Evolutionary conservation across 2,797 vertebrate genomes (phyloP).

Genomic region (Acanthiza pusilla): DNA sequence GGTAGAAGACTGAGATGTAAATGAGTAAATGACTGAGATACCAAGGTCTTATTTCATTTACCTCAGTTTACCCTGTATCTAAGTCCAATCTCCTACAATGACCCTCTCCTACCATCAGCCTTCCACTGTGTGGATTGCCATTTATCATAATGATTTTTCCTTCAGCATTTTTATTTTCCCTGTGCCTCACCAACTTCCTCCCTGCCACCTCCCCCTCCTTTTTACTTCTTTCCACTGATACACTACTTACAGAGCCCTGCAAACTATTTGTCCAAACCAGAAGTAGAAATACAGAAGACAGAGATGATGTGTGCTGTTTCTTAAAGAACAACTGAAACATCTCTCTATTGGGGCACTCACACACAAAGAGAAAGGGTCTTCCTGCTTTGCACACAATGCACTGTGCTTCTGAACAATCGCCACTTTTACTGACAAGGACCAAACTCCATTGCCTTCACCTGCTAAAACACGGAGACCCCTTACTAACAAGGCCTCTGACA

Average conservation of each 20-base stretch:
- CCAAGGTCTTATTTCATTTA: not conserved
- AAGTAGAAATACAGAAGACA: not conserved
- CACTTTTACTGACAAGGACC: not conserved
- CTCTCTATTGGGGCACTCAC: not conserved
- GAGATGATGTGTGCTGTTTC: not conserved
- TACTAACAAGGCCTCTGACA: not conserved
- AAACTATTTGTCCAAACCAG: not conserved
- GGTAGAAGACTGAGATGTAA: not conserved
- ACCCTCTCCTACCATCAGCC: not conserved
- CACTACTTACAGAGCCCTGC: not conserved
- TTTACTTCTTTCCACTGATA: not conserved
- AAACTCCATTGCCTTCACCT: not conserved
- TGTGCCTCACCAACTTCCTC: not conserved
- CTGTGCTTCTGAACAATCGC: not conserved
- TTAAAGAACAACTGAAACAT: not conserved
- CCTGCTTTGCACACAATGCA: not conserved
- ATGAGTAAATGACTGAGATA: not conserved
- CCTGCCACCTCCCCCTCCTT: not conserved
- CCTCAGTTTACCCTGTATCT: not conserved
- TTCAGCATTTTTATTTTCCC: not conserved
- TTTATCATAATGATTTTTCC: not conserved
- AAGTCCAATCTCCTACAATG: not conserved
- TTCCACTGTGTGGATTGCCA: not conserved
- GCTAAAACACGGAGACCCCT: not conserved
- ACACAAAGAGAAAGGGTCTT: not conserved